These are phyloP conservation scores for Cariama cristata DNA, from an alignment of 2,113 vertebrate species.

Conservation along the genomic window DNA sequence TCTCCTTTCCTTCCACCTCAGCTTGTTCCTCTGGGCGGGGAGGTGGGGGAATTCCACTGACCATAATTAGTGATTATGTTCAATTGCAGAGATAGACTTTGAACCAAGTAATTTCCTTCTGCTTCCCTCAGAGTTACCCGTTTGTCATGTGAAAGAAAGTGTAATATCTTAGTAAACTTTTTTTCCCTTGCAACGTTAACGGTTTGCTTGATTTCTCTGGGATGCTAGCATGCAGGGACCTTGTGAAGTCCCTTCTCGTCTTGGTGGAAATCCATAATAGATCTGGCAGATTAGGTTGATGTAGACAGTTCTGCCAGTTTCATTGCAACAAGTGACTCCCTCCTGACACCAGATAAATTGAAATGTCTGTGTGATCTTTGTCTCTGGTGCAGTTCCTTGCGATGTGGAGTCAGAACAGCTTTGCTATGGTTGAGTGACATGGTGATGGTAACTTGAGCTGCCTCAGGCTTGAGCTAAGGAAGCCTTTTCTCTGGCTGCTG, in stretches of 20 bases:
- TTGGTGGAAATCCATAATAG: neutral
- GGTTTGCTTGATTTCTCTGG: neutral
- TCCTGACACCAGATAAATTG: slow-evolving; percentile 21
- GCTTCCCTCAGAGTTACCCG: neutral
- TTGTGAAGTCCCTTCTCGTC: neutral
- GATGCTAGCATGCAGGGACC: neutral
- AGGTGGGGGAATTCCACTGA: neutral
- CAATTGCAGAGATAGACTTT: neutral
- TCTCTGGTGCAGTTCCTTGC: slow-evolving; percentile 13
- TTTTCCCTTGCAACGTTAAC: neutral
- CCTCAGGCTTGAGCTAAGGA: neutral
- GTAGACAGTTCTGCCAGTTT: neutral
- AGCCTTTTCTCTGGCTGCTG: slow-evolving; percentile 4
- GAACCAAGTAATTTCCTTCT: neutral
- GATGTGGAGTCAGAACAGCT: slow-evolving; percentile 28
- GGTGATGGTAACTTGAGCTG: slow-evolving; percentile 1
- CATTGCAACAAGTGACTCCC: neutral
- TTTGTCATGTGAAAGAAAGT: neutral
- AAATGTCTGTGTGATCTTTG: neutral
- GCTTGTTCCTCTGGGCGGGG: neutral
- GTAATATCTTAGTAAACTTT: neutral
- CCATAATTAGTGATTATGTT: neutral
- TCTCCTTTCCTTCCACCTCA: neutral
- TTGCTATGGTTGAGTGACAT: slow-evolving; percentile 14
- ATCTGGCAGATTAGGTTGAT: neutral